phyloP scores from a whole-genome alignment of 2,888 invertebrate species.

The Busseola fusca region DNA sequence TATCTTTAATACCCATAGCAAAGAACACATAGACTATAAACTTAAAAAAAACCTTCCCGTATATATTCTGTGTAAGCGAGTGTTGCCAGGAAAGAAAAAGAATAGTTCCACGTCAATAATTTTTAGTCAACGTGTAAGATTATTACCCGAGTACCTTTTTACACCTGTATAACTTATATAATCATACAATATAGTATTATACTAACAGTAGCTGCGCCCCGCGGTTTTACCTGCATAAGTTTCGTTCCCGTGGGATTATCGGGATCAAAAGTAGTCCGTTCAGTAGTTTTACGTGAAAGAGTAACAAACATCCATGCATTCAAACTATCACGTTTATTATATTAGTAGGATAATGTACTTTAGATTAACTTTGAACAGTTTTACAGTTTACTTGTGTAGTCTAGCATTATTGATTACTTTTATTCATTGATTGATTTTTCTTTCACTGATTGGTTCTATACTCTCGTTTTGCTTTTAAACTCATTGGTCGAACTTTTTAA shows the following conservation, averaged over 20 bases:
- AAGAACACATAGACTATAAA: background rate
- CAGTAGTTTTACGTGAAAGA: too few species aligned
- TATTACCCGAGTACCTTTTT: conserved; percentile 42
- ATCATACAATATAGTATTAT: conserved; percentile 33
- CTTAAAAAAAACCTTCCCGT: background rate
- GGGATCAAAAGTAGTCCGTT: too few species aligned
- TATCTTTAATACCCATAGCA: background rate
- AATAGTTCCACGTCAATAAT: background rate
- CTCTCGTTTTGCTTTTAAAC: background rate
- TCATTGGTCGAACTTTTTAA: background rate
- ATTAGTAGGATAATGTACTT: background rate
- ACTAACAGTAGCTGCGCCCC: background rate
- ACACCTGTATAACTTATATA: conserved; percentile 21
- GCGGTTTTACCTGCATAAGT: too few species aligned
- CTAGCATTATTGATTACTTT: background rate
- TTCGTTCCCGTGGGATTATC: too few species aligned
- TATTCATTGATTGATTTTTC: too few species aligned
- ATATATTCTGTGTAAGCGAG: too few species aligned
- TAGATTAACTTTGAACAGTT: conserved; percentile 15
- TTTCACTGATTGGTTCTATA: too few species aligned
- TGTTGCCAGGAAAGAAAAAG: background rate
- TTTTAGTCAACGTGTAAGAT: conserved; percentile 17
- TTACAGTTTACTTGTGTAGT: background rate
- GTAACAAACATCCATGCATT: too few species aligned
- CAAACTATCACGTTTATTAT: too few species aligned